phyloP scores from a whole-genome alignment of 2,113 vertebrate species.

The Bos javanicus region DNA sequence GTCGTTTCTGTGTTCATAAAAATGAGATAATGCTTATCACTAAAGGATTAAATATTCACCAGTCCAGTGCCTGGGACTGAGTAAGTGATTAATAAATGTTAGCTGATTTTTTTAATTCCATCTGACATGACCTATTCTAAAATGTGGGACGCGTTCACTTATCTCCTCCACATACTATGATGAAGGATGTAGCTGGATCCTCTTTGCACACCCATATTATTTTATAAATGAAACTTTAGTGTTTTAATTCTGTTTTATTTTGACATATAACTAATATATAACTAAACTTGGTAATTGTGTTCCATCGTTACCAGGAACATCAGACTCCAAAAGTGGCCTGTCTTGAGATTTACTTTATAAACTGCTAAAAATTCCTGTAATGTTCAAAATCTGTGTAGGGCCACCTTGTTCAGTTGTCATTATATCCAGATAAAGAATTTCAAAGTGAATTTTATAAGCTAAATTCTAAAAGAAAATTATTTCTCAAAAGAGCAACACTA shows the following conservation, averaged over 20 bases:
- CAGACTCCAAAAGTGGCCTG: neutral
- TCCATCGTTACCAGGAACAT: neutral
- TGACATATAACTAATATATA: neutral
- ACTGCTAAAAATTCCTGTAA: neutral
- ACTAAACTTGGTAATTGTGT: neutral
- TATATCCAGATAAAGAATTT: neutral
- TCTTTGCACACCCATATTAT: neutral
- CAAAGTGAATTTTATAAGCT: neutral
- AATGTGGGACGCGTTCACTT: neutral
- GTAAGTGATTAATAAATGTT: neutral
- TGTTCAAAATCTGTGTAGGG: neutral
- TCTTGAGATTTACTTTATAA: neutral
- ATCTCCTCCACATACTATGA: neutral
- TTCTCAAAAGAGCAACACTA: neutral
- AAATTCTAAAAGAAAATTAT: slow-evolving; percentile 1
- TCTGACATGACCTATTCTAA: neutral
- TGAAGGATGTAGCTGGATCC: neutral
- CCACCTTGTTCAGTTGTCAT: neutral
- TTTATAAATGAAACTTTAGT: neutral
- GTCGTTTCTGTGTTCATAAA: neutral
- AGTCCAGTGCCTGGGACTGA: neutral
- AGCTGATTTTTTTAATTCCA: neutral
- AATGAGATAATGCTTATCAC: neutral
- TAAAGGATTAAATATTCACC: neutral
- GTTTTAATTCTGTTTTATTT: slow-evolving; percentile 18